Conservation (phyloP, 1,140 invertebrate species). For the Dinoponera quadriceps region DNA sequence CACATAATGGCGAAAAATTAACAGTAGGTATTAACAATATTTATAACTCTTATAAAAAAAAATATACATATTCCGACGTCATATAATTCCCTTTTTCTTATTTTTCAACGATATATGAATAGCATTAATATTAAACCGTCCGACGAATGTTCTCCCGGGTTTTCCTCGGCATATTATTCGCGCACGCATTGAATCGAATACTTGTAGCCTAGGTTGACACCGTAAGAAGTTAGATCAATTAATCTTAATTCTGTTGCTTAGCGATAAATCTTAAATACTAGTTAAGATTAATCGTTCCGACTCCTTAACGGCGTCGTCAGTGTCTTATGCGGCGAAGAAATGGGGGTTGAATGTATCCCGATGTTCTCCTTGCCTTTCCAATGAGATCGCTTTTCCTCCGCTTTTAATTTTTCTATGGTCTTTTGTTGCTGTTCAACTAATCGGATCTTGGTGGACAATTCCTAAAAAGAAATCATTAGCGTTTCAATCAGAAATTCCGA, state of each 20-base stretch:
- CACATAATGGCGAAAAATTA: conserved; percentile 38
- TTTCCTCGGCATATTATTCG: neutral
- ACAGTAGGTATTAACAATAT: conserved; percentile 41
- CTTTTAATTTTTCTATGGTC: conserved; percentile 75
- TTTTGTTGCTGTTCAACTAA: conserved; percentile 77
- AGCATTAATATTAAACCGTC: neutral
- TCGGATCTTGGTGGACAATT: conserved; percentile 77
- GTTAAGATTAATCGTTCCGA: conserved; percentile 79
- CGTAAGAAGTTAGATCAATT: conserved; percentile 8
- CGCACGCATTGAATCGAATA: neutral
- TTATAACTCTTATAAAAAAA: conserved; percentile 37
- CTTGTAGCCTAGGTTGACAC: conserved; percentile 8
- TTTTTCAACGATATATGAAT: neutral
- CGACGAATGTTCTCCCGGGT: conserved; percentile 5
- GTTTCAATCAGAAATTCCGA: conserved; percentile 7
- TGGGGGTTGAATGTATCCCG: conserved; percentile 74
- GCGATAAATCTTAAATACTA: conserved; percentile 10
- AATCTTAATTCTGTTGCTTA: neutral
- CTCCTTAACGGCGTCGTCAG: conserved; percentile 80
- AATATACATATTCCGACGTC: conserved; percentile 26
- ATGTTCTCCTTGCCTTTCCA: conserved; percentile 83
- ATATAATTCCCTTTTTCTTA: neutral
- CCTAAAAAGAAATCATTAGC: conserved; percentile 76
- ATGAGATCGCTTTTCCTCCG: conserved; percentile 77
- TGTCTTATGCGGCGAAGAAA: conserved; percentile 79